Base-by-base conservation (phyloP, 2,888 invertebrate genomes). In the Alitta virens region DNA sequence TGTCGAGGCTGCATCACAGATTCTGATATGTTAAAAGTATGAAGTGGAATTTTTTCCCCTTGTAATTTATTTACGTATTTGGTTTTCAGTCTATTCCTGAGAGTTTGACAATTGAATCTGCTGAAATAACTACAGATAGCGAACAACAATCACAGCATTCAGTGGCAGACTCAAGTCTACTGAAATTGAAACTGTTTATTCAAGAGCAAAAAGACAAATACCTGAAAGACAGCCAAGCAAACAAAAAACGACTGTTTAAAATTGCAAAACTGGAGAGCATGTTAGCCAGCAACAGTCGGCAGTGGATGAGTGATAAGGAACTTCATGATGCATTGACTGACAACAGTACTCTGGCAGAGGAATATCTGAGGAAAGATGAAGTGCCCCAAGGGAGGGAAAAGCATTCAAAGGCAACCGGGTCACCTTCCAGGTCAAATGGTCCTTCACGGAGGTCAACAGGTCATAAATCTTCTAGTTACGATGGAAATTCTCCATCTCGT, bases 21-120 rank as follows among this genome's bases (percentile, higher is more conserved):
- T 33, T 7, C 33, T 33, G 33, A 33, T 33, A 33, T 7, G 33
- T 33, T 33, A 33, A 12, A 33, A 12, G 33, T 33, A 12, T 7
- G 5, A 12, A 33, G 5, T 33, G 5, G 33, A 33, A 33, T 33
- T n/a, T n/a, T n/a, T n/a, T 33, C 33, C 33, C 33, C 12, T 33
- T 33, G 33, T 12, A 33, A 33, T 7, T 33, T 33, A 12, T 33
- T 33, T 33, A 33, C 12, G 33, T 33, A 33, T 33, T 33, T 73
- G 74, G 71, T 3, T 60, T 79, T 56, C 75, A 73, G 60, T 77
- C 78, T n/a, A 78, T 79, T 18, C 75, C 79, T 2, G 79, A 79
- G 62, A 76, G 77, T 66, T 50, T 38, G 23, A 67, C 66, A 0
- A 50, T 67, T 2, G 68, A 68, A n/a, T 66, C 66, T 0, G 23